phyloP scores from a whole-genome alignment of 1,140 invertebrate species.

The Ooceraea biroi region DNA sequence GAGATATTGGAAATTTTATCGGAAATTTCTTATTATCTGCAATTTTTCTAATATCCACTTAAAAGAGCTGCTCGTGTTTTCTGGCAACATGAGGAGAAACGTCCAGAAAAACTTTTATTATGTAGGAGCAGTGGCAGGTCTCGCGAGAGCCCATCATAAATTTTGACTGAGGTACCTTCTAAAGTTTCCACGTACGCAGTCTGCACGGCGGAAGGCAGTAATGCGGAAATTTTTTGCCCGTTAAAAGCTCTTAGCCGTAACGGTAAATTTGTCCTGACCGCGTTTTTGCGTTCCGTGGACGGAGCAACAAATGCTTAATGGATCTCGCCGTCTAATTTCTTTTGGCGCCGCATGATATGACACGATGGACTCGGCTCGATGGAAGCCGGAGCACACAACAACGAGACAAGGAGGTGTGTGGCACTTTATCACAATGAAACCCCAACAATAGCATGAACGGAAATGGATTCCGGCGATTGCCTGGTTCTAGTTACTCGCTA shows the following conservation, averaged over 20 bases:
- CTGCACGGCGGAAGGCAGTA: neutral
- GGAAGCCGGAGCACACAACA: neutral
- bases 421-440: constrained; percentile 22
- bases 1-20: neutral
- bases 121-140: neutral
- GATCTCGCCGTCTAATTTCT: neutral
- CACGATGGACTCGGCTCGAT: too few relatives aligned
- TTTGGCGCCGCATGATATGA: constrained; percentile 4
- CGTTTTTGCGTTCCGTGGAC: constrained; percentile 16
- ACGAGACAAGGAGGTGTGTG: neutral
- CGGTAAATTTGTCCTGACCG: constrained; percentile 37
- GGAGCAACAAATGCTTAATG: constrained; percentile 41
- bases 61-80: neutral
- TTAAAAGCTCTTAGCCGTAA: constrained; percentile 35
- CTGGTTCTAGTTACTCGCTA: neutral
- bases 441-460: neutral
- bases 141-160: constrained; percentile 42
- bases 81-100: neutral
- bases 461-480: constrained; percentile 40
- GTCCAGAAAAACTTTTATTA: constrained; percentile 30
- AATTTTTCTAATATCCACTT: neutral
- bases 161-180: constrained; percentile 9
- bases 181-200: constrained; percentile 18
- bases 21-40: neutral
- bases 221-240: constrained; percentile 19